Base-by-base conservation (phyloP, 2,113 vertebrate species). In the Phalacrocorax carbo region DNA sequence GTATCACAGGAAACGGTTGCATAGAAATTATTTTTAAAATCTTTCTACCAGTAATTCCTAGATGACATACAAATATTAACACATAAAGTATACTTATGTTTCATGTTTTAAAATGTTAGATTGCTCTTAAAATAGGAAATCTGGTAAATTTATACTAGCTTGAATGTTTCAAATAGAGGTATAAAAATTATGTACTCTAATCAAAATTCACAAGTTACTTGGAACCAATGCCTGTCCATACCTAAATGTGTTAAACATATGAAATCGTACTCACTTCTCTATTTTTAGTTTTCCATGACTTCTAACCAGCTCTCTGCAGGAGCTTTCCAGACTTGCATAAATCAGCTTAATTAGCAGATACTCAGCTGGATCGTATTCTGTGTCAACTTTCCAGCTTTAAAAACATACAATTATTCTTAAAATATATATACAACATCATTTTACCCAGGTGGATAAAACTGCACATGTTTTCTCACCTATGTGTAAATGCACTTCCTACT, bases 331-430 rank as follows among this genome's bases (percentile, higher is more conserved):
- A 60, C 49, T 40, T 94, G 48, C 44, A 89, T 88, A 84, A 71
- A 89, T 92, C 73, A 82, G 15, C 32, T 60, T 82, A 95, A 96
- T 96, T 87, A 95, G 61, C 69, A 92, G 48, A 61, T 25, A 60
- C 60, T 82, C 57, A 69, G 52, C 11, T 96, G 65, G 69, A 79
- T 54, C 0, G 0, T 57, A 87, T 48, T 87, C 38, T 26, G 5
- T 60, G 70, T 49, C 38, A 85, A 75, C 38, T 87, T 92, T 66
- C 80, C 68, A 83, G 34, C 36, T 73, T 48, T 84, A 62, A 71
- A 82, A 79, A 22, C 7, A 61, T 29, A 32, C 3, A 51, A 71
- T 32, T 65, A 54, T 61, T 66, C 2, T 6, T 51, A 55, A 89
- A 91, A 75, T 17, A 11, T 22, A 27, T 10, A 34, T 1, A 32